phyloP scores from a whole-genome alignment of 1,140 invertebrate genomes.

The Pachypeltis micranthus region DNA sequence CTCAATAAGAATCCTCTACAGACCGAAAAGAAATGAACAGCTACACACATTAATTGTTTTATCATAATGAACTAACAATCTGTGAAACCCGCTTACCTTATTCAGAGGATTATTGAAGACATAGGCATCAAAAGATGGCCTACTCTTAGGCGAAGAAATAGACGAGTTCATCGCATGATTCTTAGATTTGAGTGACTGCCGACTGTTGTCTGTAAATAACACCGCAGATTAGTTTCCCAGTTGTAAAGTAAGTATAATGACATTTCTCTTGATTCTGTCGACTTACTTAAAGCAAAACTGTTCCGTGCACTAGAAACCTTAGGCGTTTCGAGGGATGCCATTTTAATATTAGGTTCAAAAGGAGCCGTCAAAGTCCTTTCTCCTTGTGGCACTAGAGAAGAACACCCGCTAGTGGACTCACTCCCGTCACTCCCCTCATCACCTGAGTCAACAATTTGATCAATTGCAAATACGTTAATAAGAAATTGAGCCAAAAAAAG shows the following conservation, averaged over 20 bases:
- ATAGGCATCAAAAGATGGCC: conserved; percentile 1
- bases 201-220: too few species aligned
- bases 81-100: too few species aligned
- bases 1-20: too few species aligned
- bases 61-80: too few species aligned
- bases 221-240: too few species aligned
- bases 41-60: too few species aligned
- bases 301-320: not conserved
- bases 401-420: conserved; percentile 42
- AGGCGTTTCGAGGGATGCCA: not conserved
- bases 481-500: conserved; percentile 28
- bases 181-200: not conserved
- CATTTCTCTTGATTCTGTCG: too few species aligned
- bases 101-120: conserved; percentile 10
- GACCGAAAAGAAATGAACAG: too few species aligned
- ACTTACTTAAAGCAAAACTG: too few species aligned
- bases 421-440: conserved; percentile 41
- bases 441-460: conserved; percentile 26
- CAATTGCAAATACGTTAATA: not conserved
- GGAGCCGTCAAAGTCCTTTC: not conserved
- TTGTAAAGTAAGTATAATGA: too few species aligned
- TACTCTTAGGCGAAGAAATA: not conserved
- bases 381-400: conserved; percentile 39
- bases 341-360: not conserved
- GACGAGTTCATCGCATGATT: not conserved